Conservation (phyloP, 2,888 invertebrate genomes). For the Thelaira solivaga region DNA sequence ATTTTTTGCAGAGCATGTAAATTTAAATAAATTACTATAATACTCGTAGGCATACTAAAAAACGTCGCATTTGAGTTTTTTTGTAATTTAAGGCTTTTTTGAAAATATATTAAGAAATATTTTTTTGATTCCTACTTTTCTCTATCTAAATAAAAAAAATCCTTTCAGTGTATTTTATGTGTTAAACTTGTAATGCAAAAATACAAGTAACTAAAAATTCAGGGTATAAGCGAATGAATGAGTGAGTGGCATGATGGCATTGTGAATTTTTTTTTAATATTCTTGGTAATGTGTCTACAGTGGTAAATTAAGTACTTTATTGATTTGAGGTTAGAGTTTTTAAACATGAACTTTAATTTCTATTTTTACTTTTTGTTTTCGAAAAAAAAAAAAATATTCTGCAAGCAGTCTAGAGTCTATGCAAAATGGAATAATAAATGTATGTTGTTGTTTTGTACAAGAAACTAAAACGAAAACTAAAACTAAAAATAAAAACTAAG, state of each 20-base stretch:
- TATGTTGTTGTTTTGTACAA: neutral
- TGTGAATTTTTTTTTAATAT: slow-evolving; percentile 53
- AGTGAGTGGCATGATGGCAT: slow-evolving; percentile 21
- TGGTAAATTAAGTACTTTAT: slow-evolving; percentile 63
- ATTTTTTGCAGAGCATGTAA: too few species aligned
- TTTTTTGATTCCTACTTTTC: too few species aligned
- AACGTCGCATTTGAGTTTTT: too few species aligned
- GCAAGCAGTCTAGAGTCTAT: neutral
- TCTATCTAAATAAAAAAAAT: too few species aligned
- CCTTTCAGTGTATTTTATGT: slow-evolving; percentile 11
- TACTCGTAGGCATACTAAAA: too few species aligned
- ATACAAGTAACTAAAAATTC: neutral
- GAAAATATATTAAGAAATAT: neutral
- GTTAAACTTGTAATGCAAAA: slow-evolving; percentile 3
- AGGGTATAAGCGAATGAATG: neutral
- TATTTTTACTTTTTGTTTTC: slow-evolving; percentile 11
- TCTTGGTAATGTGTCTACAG: slow-evolving; percentile 58
- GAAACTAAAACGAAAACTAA: too few species aligned
- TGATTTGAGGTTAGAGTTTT: slow-evolving; percentile 62
- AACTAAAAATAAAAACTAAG: neutral
- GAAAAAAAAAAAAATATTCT: slow-evolving; percentile 15
- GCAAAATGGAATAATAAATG: slow-evolving; percentile 31
- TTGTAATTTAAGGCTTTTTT: neutral
- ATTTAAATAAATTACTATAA: too few species aligned
- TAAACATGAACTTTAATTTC: slow-evolving; percentile 42